A percentile compares a stretch with the other conserved stretches of the same genome.
Evolutionary conservation across 2,113 vertebrate genomes (phyloP).

Genomic region (Chamaea fasciata): DNA sequence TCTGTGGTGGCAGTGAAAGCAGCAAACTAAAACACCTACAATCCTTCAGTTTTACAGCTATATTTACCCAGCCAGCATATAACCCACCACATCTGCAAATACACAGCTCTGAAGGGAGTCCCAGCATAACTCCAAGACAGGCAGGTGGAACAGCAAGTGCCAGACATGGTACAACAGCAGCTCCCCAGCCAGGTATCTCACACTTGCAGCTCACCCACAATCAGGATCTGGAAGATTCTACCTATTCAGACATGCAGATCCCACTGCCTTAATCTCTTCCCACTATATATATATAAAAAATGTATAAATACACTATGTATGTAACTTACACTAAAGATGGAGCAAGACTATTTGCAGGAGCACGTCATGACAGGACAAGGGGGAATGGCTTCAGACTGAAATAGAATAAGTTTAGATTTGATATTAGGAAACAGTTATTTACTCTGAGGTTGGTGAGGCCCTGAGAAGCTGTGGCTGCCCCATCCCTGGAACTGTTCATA

Average conservation of each 20-base stretch:
- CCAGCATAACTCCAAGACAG: neutral
- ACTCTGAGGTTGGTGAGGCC: neutral
- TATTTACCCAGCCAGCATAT: neutral
- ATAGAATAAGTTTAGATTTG: neutral
- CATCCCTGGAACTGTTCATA: neutral
- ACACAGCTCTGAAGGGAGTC: neutral
- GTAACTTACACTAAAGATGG: neutral
- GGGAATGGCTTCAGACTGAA: neutral
- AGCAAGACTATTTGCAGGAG: neutral
- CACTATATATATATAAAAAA: neutral
- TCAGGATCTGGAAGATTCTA: neutral
- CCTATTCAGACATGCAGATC: neutral
- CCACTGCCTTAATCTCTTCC: neutral
- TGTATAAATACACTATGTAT: accelerated
- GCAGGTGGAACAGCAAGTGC: neutral
- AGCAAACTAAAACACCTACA: neutral
- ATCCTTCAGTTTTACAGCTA: neutral
- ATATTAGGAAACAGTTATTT: neutral
- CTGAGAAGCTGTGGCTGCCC: neutral
- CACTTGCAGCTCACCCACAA: neutral
- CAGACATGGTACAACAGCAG: neutral
- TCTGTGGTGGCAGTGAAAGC: neutral
- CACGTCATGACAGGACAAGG: neutral
- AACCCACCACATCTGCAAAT: neutral
- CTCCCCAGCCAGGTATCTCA: neutral